Conservation (phyloP, 2,797 vertebrate genomes). For the Corythornis leucogaster region DNA sequence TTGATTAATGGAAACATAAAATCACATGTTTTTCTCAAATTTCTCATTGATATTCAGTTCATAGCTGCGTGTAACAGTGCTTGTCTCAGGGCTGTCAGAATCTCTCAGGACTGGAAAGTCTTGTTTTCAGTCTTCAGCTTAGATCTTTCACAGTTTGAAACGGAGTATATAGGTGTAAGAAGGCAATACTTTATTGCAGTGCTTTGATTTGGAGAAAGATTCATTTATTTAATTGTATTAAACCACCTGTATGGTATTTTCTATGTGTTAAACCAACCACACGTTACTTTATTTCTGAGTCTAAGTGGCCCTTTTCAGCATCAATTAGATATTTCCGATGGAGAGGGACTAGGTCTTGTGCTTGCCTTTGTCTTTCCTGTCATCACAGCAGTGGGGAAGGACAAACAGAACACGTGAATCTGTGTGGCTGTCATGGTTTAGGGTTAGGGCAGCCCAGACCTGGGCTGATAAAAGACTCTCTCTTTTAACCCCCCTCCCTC, state of each 20-base stretch:
- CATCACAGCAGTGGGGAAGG: not conserved
- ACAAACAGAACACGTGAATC: rapidly evolving
- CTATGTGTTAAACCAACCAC: not conserved
- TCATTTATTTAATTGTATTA: not conserved
- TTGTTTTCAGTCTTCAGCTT: not conserved
- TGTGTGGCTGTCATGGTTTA: too few relatives aligned
- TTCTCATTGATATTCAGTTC: not conserved
- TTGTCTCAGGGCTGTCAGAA: not conserved
- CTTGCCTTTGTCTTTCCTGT: not conserved
- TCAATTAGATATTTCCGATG: not conserved
- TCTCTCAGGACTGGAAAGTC: not conserved
- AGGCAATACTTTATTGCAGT: not conserved
- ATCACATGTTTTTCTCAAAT: rapidly evolving
- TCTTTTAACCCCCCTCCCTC: too few relatives aligned
- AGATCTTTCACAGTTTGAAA: not conserved
- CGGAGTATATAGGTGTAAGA: not conserved
- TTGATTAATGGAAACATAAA: not conserved
- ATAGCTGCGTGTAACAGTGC: not conserved
- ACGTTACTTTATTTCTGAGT: not conserved
- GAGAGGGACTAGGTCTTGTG: not conserved
- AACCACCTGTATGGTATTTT: not conserved
- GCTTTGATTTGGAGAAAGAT: not conserved
- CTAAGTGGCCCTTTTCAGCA: rapidly evolving
- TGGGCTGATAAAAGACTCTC: too few relatives aligned
- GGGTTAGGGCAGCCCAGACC: too few relatives aligned